Evolutionary conservation across 2,888 invertebrate species (phyloP), one percentile per base, ranked within the genome.

Genomic region (Diploptera punctata): DNA sequence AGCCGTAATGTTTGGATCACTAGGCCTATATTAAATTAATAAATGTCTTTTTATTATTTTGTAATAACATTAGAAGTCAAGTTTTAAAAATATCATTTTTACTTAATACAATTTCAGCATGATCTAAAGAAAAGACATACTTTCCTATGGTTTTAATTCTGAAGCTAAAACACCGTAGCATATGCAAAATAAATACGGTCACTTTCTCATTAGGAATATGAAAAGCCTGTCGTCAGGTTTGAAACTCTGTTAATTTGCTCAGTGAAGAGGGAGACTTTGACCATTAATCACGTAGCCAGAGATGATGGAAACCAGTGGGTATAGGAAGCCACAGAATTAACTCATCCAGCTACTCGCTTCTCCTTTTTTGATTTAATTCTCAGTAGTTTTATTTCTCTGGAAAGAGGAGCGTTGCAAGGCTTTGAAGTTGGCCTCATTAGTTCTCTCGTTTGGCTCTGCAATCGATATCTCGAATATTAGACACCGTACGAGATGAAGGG

Each of bases 381-480:
- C 5, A 1, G 21, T 19, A 52, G 52, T 24, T 52, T 52, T 52
- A 52, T 18, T 52, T 52, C 52, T 52, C 52, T 1, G 24, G 21
- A n/a, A 19, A 24, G 52, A 52, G 24, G 52, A 52, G 52, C 21
- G 52, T 24, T n/a, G 5, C 19, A 24, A 24, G 52, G 52, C 52
- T 52, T 52, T 52, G 52, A 52, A 52, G 52, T 52, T 52, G 10
- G 52, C 52, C 52, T 52, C 52, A 52, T 52, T 52, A 52, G 52
- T 52, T 52, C 24, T 10, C 52, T 52, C 24, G 24, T 24, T 19
- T n/a, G n/a, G 1, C 10, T 1, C 52, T 52, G 52, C 24, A 24
- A 52, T 52, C 52, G 52, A 52, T 24, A 1, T 52, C 3, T 24
- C 21, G 24, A 21, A 52, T 52, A 52, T 52, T 52, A 21, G 52